These are phyloP conservation scores for Sinelater perroti DNA, from an alignment of 2,888 invertebrate species.

Conservation along the genomic window DNA sequence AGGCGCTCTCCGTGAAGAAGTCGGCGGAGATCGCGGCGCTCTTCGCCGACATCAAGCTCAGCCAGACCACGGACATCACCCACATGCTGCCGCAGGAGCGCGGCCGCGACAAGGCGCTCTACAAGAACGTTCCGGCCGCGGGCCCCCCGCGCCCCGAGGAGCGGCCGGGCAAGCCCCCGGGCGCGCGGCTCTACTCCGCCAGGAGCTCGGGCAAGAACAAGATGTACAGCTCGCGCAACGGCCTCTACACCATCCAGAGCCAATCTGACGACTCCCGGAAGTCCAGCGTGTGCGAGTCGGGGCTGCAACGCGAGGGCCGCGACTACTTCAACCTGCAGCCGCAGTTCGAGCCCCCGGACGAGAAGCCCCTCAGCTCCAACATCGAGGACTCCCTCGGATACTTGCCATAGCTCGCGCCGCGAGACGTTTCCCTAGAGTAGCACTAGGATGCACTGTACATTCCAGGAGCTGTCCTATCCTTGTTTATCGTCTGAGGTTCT, in stretches of 20 bases:
- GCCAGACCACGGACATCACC: slow-evolving; percentile 74
- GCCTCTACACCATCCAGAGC: slow-evolving; percentile 60
- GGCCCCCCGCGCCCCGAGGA: slow-evolving; percentile 6
- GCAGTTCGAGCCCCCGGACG: slow-evolving; percentile 12
- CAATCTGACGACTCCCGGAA: slow-evolving; percentile 60
- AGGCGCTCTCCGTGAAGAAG: slow-evolving; percentile 85
- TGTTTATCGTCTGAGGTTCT: no score
- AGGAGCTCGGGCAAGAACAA: slow-evolving; percentile 42
- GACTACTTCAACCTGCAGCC: slow-evolving; percentile 41
- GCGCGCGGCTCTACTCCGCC: slow-evolving; percentile 52
- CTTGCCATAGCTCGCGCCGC: slow-evolving; percentile 68
- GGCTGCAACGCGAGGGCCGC: slow-evolving; percentile 40
- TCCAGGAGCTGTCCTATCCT: no score
- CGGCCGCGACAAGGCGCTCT: slow-evolving; percentile 44
- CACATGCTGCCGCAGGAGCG: slow-evolving; percentile 56
- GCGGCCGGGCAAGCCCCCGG: slow-evolving; percentile 9
- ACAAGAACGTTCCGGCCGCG: slow-evolving; percentile 44
- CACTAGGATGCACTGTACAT: no score
- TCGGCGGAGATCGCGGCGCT: slow-evolving; percentile 89
- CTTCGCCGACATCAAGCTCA: slow-evolving; percentile 79
- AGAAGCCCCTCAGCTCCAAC: slow-evolving; percentile 60
- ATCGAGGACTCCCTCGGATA: slow-evolving; percentile 73
- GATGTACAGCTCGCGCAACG: slow-evolving; percentile 59
- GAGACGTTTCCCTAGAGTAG: no score
- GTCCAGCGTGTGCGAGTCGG: slow-evolving; percentile 48